Percentiles rank a stretch among this genome's conserved stretches.
These are phyloP conservation scores for Tineola bisselliella DNA, from an alignment of 2,888 invertebrate genomes.

Conservation along the genomic window DNA sequence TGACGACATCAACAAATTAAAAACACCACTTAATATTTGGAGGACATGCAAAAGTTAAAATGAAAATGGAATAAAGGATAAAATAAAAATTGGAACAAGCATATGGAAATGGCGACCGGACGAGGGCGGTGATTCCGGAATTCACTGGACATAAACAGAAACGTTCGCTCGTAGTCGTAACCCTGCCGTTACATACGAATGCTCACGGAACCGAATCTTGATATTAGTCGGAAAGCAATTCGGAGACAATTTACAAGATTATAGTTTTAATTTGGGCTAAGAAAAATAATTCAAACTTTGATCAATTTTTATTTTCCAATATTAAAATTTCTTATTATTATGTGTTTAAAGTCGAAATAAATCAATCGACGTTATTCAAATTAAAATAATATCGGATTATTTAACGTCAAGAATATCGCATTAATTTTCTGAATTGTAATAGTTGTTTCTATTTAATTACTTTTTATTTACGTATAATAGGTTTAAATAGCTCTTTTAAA, in stretches of 20 bases:
- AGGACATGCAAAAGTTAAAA: not conserved
- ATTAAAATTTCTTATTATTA: too few relatives aligned
- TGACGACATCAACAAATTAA: conserved; percentile 1
- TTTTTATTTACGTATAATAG: too few relatives aligned
- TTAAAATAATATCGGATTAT: too few relatives aligned
- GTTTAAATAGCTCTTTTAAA: too few relatives aligned
- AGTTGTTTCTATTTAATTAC: too few relatives aligned
- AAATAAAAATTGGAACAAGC: conserved; percentile 13
- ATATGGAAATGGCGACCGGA: conserved; percentile 15
- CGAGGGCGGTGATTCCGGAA: conserved; percentile 14
- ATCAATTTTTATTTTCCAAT: too few relatives aligned
- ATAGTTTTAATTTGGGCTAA: not conserved
- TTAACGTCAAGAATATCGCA: too few relatives aligned
- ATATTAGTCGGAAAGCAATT: not conserved
- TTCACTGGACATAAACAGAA: conserved; percentile 14
- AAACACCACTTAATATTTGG: conserved; percentile 1
- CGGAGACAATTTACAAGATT: not conserved
- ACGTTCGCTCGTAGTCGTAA: conserved; percentile 9
- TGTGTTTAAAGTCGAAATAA: too few relatives aligned
- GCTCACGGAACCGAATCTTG: not conserved
- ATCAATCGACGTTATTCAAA: too few relatives aligned
- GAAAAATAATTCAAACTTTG: not conserved
- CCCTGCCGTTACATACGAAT: not conserved
- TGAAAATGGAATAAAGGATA: conserved; percentile 8
- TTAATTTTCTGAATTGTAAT: too few relatives aligned